Evolutionary conservation across 2,888 invertebrate species (phyloP).

Genomic region (Zelleria hepariella): DNA sequence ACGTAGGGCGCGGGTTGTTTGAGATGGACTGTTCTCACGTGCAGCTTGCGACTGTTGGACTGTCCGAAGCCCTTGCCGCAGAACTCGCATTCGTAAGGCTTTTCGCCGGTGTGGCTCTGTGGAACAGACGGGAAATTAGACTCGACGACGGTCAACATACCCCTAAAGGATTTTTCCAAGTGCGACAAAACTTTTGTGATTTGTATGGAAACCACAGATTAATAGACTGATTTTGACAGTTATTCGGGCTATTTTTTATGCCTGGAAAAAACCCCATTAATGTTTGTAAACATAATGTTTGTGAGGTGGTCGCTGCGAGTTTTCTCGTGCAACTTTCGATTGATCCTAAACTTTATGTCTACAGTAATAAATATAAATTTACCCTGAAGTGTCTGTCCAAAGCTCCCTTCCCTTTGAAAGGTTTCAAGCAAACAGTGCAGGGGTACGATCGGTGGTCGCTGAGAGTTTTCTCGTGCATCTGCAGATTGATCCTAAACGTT

Average conservation of each 20-base stretch:
- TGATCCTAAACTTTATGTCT: no score
- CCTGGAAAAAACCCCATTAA: no score
- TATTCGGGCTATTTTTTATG: no score
- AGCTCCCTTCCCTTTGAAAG: constrained; percentile 55
- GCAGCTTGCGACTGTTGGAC: constrained; percentile 46
- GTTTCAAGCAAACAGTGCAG: constrained; percentile 48
- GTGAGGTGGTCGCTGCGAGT: constrained; percentile 50
- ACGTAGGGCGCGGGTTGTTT: constrained; percentile 39
- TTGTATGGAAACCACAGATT: no score
- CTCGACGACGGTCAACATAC: no score
- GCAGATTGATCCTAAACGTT: constrained; percentile 51
- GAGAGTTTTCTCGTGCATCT: constrained; percentile 54
- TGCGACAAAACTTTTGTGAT: no score
- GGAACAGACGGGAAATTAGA: background rate
- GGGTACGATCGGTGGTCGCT: constrained; percentile 47
- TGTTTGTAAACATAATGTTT: no score
- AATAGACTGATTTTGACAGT: no score
- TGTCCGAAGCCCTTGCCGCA: constrained; percentile 52
- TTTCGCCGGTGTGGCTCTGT: constrained; percentile 44
- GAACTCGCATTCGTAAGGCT: constrained; percentile 50
- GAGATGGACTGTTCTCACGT: constrained; percentile 41
- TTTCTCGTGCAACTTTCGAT: no score
- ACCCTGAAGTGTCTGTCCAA: constrained; percentile 49
- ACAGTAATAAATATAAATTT: constrained; percentile 7
- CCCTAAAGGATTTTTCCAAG: no score